These are phyloP conservation scores for Clarias magur DNA, from an alignment of 2,113 vertebrate genomes.

Conservation along the genomic window DNA sequence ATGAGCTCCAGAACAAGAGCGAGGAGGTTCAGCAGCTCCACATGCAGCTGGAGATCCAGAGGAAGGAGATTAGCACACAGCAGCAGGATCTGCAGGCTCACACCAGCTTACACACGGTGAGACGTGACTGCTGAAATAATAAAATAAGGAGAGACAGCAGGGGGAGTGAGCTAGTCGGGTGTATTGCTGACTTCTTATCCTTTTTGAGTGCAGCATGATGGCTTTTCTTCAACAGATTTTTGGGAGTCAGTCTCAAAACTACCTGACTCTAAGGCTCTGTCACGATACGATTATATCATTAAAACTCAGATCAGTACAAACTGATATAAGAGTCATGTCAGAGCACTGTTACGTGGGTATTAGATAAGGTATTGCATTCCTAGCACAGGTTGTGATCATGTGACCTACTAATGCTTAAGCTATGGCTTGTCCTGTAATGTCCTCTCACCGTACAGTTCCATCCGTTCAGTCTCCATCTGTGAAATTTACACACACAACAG, in stretches of 20 bases:
- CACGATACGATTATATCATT: too few species aligned
- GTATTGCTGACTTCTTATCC: neutral
- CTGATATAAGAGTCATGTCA: neutral
- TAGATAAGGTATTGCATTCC: neutral
- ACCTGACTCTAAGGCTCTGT: neutral
- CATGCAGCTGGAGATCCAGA: slow-evolving; percentile 98
- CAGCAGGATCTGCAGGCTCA: slow-evolving; percentile 84
- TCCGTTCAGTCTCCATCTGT: too few species aligned
- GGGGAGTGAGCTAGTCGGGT: neutral
- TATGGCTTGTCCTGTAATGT: neutral
- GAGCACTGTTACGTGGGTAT: too few species aligned
- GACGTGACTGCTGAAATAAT: neutral
- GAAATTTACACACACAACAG: neutral
- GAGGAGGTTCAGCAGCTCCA: slow-evolving; percentile 96
- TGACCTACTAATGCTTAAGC: neutral
- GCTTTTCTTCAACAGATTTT: neutral
- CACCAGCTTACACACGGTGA: slow-evolving; percentile 85
- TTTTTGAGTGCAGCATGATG: neutral
- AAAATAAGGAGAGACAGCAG: neutral
- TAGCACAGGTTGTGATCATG: neutral
- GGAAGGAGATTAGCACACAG: slow-evolving; percentile 86
- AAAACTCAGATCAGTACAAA: too few species aligned
- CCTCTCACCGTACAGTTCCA: too few species aligned
- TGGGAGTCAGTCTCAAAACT: neutral
- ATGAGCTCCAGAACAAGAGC: slow-evolving; percentile 97